A percentile compares a stretch with the other conserved stretches of the same genome.
Evolutionary conservation across 2,797 vertebrate species (phyloP).

Genomic region (Danionella dracula): DNA sequence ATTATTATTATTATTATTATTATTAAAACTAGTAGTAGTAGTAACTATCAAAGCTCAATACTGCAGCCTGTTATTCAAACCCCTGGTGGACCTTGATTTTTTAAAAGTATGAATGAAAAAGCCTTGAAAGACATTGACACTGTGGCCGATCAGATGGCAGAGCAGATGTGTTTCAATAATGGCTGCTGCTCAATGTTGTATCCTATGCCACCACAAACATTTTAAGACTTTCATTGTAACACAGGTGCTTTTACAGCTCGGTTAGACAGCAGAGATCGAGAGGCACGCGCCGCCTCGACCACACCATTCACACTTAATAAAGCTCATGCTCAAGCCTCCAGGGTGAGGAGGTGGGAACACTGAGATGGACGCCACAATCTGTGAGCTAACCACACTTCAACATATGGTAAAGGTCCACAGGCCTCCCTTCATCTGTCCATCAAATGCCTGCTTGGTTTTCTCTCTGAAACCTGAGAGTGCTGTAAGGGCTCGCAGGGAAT

Average conservation of each 20-base stretch:
- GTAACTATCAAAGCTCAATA: too few relatives aligned
- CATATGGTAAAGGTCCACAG: slow-evolving; percentile 44
- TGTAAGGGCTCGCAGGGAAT: not conserved
- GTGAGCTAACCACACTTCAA: slow-evolving; percentile 35
- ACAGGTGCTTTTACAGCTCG: slow-evolving; percentile 27
- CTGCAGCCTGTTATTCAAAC: too few relatives aligned
- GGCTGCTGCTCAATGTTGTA: slow-evolving; percentile 29
- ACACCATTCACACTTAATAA: slow-evolving; percentile 30
- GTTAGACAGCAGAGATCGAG: not conserved
- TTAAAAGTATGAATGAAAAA: slow-evolving; percentile 40
- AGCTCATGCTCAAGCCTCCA: slow-evolving; percentile 29
- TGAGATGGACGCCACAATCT: slow-evolving; percentile 23
- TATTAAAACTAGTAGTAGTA: too few relatives aligned
- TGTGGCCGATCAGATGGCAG: slow-evolving; percentile 39
- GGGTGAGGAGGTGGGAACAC: slow-evolving; percentile 33
- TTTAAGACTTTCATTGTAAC: slow-evolving; percentile 23
- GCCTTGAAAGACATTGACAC: slow-evolving; percentile 17
- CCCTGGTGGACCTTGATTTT: not conserved
- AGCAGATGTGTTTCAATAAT: slow-evolving; percentile 51
- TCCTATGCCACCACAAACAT: slow-evolving; percentile 20
- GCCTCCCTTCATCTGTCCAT: slow-evolving; percentile 45
- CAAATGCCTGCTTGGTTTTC: slow-evolving; percentile 31
- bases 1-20: too few relatives aligned
- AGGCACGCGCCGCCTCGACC: slow-evolving; percentile 13
- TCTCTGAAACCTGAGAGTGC: slow-evolving; percentile 31